Base-by-base conservation (phyloP, 2,113 vertebrate species). In the Neolamprologus devosi region DNA sequence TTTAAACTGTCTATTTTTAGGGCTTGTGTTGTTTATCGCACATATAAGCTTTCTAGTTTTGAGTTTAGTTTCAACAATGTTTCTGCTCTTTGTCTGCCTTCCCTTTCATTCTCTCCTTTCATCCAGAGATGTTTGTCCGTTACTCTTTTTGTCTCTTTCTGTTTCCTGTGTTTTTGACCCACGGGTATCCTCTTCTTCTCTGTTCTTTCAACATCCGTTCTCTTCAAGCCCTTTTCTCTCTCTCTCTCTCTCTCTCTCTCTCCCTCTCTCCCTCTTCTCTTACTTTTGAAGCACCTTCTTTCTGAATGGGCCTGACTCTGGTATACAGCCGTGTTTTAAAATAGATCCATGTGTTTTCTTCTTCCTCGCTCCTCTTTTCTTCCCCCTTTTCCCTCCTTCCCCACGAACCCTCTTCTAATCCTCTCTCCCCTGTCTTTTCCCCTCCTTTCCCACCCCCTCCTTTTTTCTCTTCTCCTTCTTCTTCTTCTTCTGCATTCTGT, bases 311-410 rank as follows among this genome's bases (percentile, higher is more conserved):
- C 92, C 93, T 94, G 92, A 94, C 92, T 94, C 88, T 94, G 94
- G 91, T 95, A 90, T 95, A 93, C 91, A 95, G 95, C 91, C 91
- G 87, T 96, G 95, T 96, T 95, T 92, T 95, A 89, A 95, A 96
- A 95, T 96, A 96, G 94, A 95, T 95, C 92, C 95, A 95, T 96
- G 95, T 96, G 90, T 96, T 95, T 95, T 96, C 93, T 96, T 95
- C 94, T 95, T 95, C 93, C 94, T 95, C 93, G 87, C 93, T 94
- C 89, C 94, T 95, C 89, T 95, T 89, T 88, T 93, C 93, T 92
- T 87, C 93, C 93, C 93, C 92, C 89, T 68, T 88, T 90, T 63
- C 90, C 92, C 90, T 73, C 87, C 88, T 84, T 73, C 81, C 88
- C 93, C 94, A 12, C 5, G 53, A 90, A 91, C 92, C 94, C 89